These are phyloP conservation scores for Polypterus bichir DNA, from an alignment of 2,113 vertebrate species.

Conservation along the genomic window DNA sequence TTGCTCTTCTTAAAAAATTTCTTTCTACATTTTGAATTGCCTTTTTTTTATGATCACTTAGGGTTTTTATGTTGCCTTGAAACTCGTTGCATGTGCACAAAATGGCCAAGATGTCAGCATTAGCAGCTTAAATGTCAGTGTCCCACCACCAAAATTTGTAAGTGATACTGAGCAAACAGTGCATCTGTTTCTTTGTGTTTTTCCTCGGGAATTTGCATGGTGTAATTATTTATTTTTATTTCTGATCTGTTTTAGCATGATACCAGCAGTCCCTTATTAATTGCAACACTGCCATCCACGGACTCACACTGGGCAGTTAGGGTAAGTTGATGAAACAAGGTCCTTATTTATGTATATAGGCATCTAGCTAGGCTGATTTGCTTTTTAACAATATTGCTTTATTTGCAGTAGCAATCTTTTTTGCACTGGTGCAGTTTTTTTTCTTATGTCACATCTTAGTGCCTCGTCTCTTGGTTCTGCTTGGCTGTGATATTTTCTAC, in stretches of 20 bases:
- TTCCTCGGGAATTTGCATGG: not conserved
- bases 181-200: too few relatives aligned
- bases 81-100: conserved; percentile 86
- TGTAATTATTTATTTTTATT: not conserved
- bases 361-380: too few relatives aligned
- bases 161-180: conserved; percentile 37
- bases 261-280: conserved; percentile 73
- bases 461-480: too few relatives aligned
- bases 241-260: conserved; percentile 62
- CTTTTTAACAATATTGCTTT: too few relatives aligned
- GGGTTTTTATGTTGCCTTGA: conserved; percentile 84
- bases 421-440: too few relatives aligned
- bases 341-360: too few relatives aligned
- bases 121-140: conserved; percentile 60
- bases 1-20: not conserved
- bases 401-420: too few relatives aligned
- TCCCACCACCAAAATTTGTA: conserved; percentile 88
- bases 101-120: conserved; percentile 76
- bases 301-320: conserved; percentile 82
- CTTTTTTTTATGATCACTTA: conserved; percentile 29
- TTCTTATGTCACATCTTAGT: too few relatives aligned
- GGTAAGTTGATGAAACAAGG: conserved; percentile 50
- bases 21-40: not conserved
- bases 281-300: conserved; percentile 43
- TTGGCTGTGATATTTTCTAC: too few relatives aligned